These are phyloP conservation scores for Ryuthela nishihirai DNA, from an alignment of 2,888 invertebrate species.

Conservation along the genomic window DNA sequence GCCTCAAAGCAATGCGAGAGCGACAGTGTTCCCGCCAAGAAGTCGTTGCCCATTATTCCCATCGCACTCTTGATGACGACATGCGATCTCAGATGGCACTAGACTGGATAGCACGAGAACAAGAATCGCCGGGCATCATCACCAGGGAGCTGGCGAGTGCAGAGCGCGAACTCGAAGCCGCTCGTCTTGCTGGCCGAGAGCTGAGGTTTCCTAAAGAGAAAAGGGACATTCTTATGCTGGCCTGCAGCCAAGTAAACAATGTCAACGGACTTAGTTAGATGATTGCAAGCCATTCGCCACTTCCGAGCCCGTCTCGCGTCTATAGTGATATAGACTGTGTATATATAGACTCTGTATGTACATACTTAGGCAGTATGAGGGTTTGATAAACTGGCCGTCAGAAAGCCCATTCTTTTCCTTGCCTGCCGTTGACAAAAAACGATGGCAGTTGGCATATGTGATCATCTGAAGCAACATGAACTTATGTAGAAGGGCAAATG, in stretches of 20 bases:
- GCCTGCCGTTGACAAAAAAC: no score
- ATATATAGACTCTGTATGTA: no score
- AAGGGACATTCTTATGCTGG: constrained; percentile 85
- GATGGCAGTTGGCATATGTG: no score
- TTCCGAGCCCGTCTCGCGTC: no score
- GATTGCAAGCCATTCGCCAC: no score
- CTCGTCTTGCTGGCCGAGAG: constrained; percentile 82
- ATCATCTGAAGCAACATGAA: no score
- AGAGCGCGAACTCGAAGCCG: constrained; percentile 79
- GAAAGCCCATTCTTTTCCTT: no score
- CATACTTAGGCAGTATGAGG: no score
- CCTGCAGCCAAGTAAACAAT: constrained; percentile 68
- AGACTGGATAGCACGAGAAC: constrained; percentile 79
- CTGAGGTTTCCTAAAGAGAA: constrained; percentile 93
- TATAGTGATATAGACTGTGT: no score
- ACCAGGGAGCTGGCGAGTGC: constrained; percentile 76
- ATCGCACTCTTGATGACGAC: constrained; percentile 86
- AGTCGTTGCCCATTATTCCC: constrained; percentile 85
- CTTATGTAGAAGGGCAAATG: no score
- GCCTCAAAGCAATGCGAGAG: constrained; percentile 89
- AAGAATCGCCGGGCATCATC: constrained; percentile 67
- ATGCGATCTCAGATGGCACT: constrained; percentile 95
- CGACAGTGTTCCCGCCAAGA: constrained; percentile 91
- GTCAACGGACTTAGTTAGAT: constrained; percentile 35
- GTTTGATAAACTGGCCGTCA: no score